A percentile compares a stretch with the other conserved stretches of the same genome.
Evolutionary conservation across 2,888 invertebrate species (phyloP).

Genomic region (Dicyrtoma fusca): DNA sequence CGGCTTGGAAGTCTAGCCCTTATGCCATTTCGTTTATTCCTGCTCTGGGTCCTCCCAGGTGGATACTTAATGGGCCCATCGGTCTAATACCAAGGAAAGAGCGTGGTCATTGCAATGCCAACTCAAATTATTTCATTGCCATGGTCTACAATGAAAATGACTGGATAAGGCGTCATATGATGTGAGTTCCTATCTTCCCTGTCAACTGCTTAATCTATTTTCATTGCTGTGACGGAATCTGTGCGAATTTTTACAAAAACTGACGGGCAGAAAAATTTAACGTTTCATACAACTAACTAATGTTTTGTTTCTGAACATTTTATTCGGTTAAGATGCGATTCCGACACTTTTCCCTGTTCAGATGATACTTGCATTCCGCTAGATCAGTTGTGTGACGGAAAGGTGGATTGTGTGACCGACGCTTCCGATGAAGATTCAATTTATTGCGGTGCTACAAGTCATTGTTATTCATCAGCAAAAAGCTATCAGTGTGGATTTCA

Average conservation of each 20-base stretch:
- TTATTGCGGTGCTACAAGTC: slow-evolving; percentile 21
- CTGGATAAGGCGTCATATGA: slow-evolving; percentile 18
- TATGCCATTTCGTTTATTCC: slow-evolving; percentile 8
- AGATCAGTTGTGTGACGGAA: slow-evolving; percentile 22
- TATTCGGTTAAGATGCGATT: slow-evolving; percentile 4
- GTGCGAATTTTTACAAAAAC: too few species aligned
- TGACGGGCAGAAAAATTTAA: too few species aligned
- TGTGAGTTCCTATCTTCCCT: slow-evolving; percentile 8
- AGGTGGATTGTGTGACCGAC: slow-evolving; percentile 21
- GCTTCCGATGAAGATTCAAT: slow-evolving; percentile 27
- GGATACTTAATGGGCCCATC: not conserved
- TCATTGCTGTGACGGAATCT: too few species aligned
- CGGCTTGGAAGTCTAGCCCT: slow-evolving; percentile 1
- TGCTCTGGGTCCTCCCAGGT: slow-evolving; percentile 15
- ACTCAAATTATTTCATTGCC: slow-evolving; percentile 12
- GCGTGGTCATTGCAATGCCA: slow-evolving; percentile 12
- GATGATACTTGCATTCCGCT: slow-evolving; percentile 23
- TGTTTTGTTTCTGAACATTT: too few species aligned
- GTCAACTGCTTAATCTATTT: too few species aligned
- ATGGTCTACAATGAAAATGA: not conserved
- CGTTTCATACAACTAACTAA: too few species aligned
- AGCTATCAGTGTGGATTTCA: slow-evolving; percentile 26
- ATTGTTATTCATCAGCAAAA: not conserved
- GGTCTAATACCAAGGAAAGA: slow-evolving; percentile 11
- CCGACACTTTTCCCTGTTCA: slow-evolving; percentile 20